Base-by-base conservation (phyloP, 1,140 invertebrate genomes). In the Drosophila micromelanica region DNA sequence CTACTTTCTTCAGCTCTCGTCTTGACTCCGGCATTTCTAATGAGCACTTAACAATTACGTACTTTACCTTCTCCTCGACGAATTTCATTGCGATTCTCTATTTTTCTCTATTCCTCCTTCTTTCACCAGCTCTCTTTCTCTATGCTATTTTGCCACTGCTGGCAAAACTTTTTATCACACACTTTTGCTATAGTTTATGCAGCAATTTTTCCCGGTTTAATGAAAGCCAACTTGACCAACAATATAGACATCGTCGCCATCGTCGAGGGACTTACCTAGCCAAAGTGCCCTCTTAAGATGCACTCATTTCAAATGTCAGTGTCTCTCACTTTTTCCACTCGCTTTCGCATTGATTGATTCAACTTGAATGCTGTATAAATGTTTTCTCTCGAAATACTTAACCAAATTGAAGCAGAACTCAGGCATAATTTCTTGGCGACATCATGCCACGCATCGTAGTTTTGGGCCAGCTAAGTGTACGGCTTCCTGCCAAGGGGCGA, bases 1-100 rank as follows among this genome's bases (percentile, higher is more conserved):
- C 27, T 5, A 0, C 45, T n/a, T 12, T 45, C 20, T 9, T 35
- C 13, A 27, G 15, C 17, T 15, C 37, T 55, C 42, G 48, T 17
- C n/a, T 73, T 56, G 80, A 67, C 57, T 86, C 32, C 57, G 81
- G 76, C 69, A 87, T 89, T 87, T 87, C 71, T 87, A 87, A 87
- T 87, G 82, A 87, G 82, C 79, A 87, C 82, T 87, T 87, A 87
- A 87, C 82, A 87, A 87, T 87, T 87, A 87, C 78, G 80, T 89
- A 86, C 63, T 76, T 78, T 17, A 46, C 42, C 43, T 35, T 32
- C 38, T 72, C 38, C 46, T 30, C 30, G 13, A 42, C 40, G 46
- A 57, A 17, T 72, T 67, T 23, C 46, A 59, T 45, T 67, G 62
- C 45, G 38, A 40, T 67, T 57, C 54, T 63, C 48, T 52, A 35